phyloP scores from a whole-genome alignment of 2,888 invertebrate genomes.

The Ophion costatus region DNA sequence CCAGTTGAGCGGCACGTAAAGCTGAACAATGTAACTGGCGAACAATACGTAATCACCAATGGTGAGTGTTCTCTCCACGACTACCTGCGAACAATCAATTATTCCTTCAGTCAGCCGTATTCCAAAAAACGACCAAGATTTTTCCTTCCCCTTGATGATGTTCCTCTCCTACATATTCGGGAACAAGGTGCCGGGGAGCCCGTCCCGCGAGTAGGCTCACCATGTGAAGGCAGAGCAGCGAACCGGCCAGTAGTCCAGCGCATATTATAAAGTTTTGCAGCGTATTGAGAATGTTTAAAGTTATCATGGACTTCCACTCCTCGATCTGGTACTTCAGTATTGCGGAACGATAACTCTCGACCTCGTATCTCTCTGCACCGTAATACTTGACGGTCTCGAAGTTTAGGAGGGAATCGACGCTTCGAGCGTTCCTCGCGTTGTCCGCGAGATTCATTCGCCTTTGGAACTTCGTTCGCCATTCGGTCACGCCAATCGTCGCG shows the following conservation, averaged over 20 bases:
- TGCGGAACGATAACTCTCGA: conserved; percentile 92
- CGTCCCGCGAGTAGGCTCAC: conserved; percentile 83
- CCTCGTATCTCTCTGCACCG: conserved; percentile 96
- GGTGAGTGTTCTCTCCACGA: conserved; percentile 88
- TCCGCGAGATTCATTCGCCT: conserved; percentile 97
- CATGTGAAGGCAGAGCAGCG: conserved; percentile 94
- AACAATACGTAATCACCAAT: conserved; percentile 99
- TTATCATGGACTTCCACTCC: conserved; percentile 94
- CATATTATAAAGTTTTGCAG: conserved; percentile 96
- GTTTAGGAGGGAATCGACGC: conserved; percentile 98
- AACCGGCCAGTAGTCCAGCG: conserved; percentile 93
- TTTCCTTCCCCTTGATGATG: neutral
- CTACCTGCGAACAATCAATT: conserved; percentile 78
- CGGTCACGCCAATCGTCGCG: conserved; percentile 95
- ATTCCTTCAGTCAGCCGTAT: neutral
- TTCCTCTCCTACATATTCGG: neutral
- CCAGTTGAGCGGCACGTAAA: conserved; percentile 98
- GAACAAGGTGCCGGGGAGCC: neutral
- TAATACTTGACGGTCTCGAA: conserved; percentile 99
- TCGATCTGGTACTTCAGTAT: conserved; percentile 94
- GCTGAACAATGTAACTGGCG: conserved; percentile 96
- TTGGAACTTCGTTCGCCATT: conserved; percentile 98
- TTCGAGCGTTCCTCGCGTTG: conserved; percentile 95
- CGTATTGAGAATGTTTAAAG: conserved; percentile 95
- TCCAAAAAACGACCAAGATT: neutral